Percentiles rank a stretch among this genome's conserved stretches.
Conservation (phyloP, 1,140 invertebrate species). For the Macrobrachium rosenbergii region DNA sequence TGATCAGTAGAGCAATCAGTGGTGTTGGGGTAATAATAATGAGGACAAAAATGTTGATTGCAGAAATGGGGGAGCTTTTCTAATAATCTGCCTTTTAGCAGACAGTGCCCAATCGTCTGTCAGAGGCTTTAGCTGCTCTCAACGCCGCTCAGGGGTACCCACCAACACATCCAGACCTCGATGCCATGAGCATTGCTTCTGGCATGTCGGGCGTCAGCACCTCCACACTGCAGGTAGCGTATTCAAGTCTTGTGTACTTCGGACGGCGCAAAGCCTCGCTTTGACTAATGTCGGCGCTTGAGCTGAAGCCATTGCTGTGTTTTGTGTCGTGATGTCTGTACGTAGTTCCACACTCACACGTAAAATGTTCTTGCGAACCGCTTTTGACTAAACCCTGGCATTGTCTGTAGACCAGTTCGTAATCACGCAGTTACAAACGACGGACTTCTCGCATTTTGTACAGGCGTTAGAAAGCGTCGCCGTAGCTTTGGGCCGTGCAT, state of each 20-base stretch:
- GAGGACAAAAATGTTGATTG: too few relatives aligned
- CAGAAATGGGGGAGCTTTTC: neutral
- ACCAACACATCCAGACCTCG: constrained; percentile 67
- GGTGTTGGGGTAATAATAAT: constrained; percentile 4
- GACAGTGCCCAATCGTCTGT: constrained; percentile 18
- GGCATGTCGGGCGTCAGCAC: constrained; percentile 65
- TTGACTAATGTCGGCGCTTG: neutral
- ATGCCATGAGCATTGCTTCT: constrained; percentile 63
- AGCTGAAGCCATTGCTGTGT: neutral
- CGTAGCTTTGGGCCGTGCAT: too few relatives aligned
- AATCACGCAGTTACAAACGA: too few relatives aligned
- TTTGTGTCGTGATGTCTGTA: too few relatives aligned
- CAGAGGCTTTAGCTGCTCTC: constrained; percentile 53
- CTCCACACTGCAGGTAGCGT: constrained; percentile 65
- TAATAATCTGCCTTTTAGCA: constrained; percentile 29
- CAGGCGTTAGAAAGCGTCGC: too few relatives aligned
- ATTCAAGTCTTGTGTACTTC: neutral
- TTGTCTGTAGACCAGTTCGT: too few relatives aligned
- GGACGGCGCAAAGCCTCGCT: neutral
- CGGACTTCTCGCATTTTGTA: too few relatives aligned
- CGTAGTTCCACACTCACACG: too few relatives aligned
- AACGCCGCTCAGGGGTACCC: constrained; percentile 42
- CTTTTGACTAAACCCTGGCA: too few relatives aligned
- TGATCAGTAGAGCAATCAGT: neutral
- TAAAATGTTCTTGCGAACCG: too few relatives aligned